phyloP scores from a whole-genome alignment of 2,797 vertebrate species.

The Ctenopoma multispine region DNA sequence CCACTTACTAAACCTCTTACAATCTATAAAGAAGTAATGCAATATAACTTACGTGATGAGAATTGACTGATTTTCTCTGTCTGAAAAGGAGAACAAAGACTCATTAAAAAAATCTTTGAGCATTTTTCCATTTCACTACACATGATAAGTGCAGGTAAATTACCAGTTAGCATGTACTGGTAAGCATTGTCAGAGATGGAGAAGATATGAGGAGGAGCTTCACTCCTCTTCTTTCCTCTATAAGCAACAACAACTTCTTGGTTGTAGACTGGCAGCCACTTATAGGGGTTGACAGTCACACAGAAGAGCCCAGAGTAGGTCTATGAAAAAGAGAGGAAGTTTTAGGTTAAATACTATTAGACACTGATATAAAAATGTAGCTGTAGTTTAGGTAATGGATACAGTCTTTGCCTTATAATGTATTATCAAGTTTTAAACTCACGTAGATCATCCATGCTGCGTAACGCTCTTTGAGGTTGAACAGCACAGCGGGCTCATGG shows the following conservation, averaged over 20 bases:
- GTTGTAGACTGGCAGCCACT: constrained; percentile 91
- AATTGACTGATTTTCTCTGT: constrained; percentile 93
- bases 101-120: neutral
- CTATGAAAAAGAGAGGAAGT: constrained; percentile 57
- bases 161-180: constrained; percentile 87
- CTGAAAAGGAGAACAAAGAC: constrained; percentile 60
- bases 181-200: constrained; percentile 92
- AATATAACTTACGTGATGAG: constrained; percentile 89
- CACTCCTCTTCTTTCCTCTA: constrained; percentile 90
- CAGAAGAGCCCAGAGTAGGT: constrained; percentile 92
- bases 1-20: neutral
- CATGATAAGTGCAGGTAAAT: constrained; percentile 45
- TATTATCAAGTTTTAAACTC: constrained; percentile 9
- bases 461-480: constrained; percentile 90
- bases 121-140: fast-evolving
- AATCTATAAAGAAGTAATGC: too few species aligned
- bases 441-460: constrained; percentile 90
- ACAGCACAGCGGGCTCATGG: constrained; percentile 89
- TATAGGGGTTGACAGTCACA: constrained; percentile 91
- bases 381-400: neutral
- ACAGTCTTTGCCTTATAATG: neutral
- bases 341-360: neutral
- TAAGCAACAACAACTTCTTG: constrained; percentile 89
- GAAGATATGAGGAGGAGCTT: constrained; percentile 92
- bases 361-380: neutral